phyloP scores from a whole-genome alignment of 2,797 vertebrate species.

The Gobio occitaniae region DNA sequence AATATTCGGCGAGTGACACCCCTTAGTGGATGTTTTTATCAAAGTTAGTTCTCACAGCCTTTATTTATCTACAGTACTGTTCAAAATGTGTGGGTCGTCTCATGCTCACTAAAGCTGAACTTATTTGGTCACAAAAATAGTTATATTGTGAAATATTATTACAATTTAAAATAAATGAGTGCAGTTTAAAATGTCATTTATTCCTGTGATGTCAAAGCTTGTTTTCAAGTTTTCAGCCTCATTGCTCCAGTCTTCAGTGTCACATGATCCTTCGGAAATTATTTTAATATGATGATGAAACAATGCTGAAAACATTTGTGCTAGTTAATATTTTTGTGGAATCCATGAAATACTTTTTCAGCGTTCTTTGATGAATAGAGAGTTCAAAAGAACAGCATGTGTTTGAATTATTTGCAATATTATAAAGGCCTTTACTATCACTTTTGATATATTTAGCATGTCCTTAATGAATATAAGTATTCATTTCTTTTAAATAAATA shows the following conservation, averaged over 20 bases:
- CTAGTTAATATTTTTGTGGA: background rate
- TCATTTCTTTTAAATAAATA: no score
- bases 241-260: background rate
- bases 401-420: no score
- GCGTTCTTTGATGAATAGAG: background rate
- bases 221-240: background rate
- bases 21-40: background rate
- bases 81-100: background rate
- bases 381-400: background rate
- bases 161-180: no score
- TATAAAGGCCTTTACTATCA: no score
- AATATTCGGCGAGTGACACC: slow-evolving; percentile 32
- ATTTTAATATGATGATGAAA: background rate
- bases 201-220: no score
- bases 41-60: slow-evolving; percentile 22
- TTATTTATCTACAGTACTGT: background rate
- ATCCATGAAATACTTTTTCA: background rate
- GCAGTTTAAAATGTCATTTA: no score
- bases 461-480: no score
- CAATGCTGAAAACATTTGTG: background rate
- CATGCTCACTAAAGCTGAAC: background rate
- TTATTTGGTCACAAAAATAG: background rate
- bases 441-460: no score
- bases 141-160: background rate
- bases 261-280: background rate